A percentile compares a stretch with the other conserved stretches of the same genome.
Conservation (phyloP, 2,888 invertebrate species). For the Melieria crassipennis region DNA sequence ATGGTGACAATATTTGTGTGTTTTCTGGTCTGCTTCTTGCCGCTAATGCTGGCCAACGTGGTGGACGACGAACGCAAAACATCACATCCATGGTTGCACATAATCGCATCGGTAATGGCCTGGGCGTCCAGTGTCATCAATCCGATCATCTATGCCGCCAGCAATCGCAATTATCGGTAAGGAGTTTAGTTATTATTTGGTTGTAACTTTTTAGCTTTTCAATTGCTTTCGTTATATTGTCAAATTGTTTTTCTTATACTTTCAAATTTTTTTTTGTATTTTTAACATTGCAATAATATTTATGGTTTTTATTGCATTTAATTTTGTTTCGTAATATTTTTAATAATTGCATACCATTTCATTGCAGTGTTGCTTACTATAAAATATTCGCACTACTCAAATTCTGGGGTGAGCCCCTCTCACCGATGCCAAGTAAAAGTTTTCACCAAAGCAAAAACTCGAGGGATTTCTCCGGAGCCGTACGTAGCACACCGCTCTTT, state of each 20-base stretch:
- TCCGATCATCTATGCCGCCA: conserved; percentile 89
- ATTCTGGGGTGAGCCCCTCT: conserved; percentile 65
- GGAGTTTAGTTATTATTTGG: neutral
- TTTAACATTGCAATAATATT: neutral
- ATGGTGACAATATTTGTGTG: conserved; percentile 90
- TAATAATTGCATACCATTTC: conserved; percentile 1
- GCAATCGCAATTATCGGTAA: conserved; percentile 81
- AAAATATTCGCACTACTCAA: conserved; percentile 62
- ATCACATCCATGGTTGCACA: conserved; percentile 79
- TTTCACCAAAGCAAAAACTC: conserved; percentile 63
- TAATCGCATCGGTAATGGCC: conserved; percentile 84
- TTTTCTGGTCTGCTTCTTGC: conserved; percentile 87
- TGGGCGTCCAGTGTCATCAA: conserved; percentile 93
- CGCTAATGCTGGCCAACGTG: conserved; percentile 88
- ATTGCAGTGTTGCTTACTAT: conserved; percentile 61
- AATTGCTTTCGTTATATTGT: neutral
- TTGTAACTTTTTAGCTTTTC: neutral
- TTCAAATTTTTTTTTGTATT: neutral
- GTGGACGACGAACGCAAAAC: conserved; percentile 78
- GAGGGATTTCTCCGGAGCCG: conserved; percentile 58
- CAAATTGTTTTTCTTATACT: too few relatives aligned
- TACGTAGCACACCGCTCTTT: conserved; percentile 62
- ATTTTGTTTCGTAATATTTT: neutral
- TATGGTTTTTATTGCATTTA: conserved; percentile 1
- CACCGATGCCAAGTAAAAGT: conserved; percentile 64